Base-by-base conservation (phyloP, 2,888 invertebrate genomes). In the Augiades crinisus region DNA sequence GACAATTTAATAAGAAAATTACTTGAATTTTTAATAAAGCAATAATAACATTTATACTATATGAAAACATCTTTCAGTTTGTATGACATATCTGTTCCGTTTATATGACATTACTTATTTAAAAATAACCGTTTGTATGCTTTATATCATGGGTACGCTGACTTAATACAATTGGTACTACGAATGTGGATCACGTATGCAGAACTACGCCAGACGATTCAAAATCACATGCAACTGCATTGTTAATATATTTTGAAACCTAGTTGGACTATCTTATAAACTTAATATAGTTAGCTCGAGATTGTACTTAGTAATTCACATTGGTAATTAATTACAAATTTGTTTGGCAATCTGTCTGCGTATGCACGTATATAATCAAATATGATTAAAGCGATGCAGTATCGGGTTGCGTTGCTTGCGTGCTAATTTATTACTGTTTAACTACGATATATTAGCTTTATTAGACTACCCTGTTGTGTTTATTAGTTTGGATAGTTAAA, bases 191-290 rank as follows among this genome's bases (percentile, higher is more conserved):
- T 57, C 59, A 59, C 59, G 59, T 59, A 40, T 49, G 49, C 49
- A 41, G 41, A 49, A 41, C 49, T 50, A 41, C 49, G 49, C 34
- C 36, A 50, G 49, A 50, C 49, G 44, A 62, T 63, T 62, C 62
- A 61, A 66, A 61, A 69, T 68, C n/a, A 67, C 65, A 63, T 66
- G 68, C 66, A n/a, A n/a, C 65, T 68, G 57, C 68, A 66, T 68
- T 68, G 65, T 67, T 65, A 67, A 71, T 71, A 69, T 69, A 64
- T 69, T 70, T 68, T 62, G 62, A 64, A 66, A 61, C 53, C 57
- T 59, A 64, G 59, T 21, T 36, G 44, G 36, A 33, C 2, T 12
- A 12, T 30, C 36, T 50, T 12, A 16, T 34, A 43, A 50, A 50
- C 41, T 50, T 50, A 50, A 41, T 50, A 41, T 24, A 50, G 34